Evolutionary conservation across 2,797 vertebrate genomes (phyloP).

Genomic region (Bradypus variegatus): DNA sequence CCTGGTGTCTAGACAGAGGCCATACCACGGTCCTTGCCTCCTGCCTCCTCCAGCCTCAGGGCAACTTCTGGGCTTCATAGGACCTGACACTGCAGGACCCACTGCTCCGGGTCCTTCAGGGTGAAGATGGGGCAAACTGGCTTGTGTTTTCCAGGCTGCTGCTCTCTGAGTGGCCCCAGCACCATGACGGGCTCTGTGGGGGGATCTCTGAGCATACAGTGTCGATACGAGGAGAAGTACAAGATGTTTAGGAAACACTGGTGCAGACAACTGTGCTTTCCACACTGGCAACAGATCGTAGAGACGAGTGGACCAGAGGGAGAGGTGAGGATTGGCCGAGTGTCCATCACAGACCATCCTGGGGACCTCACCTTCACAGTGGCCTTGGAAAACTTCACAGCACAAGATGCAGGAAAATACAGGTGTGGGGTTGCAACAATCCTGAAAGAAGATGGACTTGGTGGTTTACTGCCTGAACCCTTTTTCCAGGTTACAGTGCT

Average conservation of each 20-base stretch:
- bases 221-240: not conserved
- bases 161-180: not conserved
- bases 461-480: not conserved
- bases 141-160: not conserved
- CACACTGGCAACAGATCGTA: not conserved
- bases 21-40: not conserved
- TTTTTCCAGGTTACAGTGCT: constrained; percentile 14
- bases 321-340: not conserved
- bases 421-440: not conserved
- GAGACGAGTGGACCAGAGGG: not conserved
- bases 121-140: not conserved
- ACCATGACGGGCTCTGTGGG: rapidly evolving
- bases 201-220: not conserved
- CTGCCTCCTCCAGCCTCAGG: not conserved
- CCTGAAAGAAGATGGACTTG: not conserved
- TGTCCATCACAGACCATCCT: not conserved
- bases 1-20: not conserved
- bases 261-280: not conserved
- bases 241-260: not conserved
- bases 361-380: not conserved
- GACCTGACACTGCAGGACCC: not conserved
- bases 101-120: not conserved
- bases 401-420: not conserved
- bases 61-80: not conserved
- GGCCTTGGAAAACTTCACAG: constrained; percentile 19